These are phyloP conservation scores for Egretta garzetta DNA, from an alignment of 2,113 vertebrate genomes.

Conservation along the genomic window DNA sequence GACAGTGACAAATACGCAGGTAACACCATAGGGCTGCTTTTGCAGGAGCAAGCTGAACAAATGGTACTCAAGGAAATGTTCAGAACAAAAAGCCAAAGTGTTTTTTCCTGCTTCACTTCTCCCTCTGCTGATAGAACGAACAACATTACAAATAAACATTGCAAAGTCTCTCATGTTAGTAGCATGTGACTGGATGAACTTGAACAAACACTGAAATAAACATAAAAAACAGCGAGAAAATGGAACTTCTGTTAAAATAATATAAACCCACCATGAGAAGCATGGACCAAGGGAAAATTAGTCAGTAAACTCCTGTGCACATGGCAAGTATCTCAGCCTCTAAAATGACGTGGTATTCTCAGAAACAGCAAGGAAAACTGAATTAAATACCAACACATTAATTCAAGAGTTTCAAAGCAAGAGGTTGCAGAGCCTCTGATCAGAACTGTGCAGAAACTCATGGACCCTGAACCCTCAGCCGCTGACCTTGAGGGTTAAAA, in stretches of 20 bases:
- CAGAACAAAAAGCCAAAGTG: no score
- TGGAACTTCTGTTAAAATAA: not conserved
- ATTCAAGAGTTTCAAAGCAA: not conserved
- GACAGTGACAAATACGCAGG: not conserved
- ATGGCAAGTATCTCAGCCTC: not conserved
- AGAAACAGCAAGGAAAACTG: not conserved
- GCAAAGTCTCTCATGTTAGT: not conserved
- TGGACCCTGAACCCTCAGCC: not conserved
- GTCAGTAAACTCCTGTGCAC: not conserved
- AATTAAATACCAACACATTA: not conserved
- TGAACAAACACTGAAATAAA: not conserved
- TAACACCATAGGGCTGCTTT: not conserved
- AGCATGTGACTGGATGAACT: not conserved
- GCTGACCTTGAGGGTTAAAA: not conserved
- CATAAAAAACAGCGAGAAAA: not conserved
- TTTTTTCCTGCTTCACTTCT: not conserved
- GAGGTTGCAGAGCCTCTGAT: not conserved
- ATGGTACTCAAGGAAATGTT: not conserved
- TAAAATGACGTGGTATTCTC: not conserved
- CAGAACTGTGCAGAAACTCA: not conserved
- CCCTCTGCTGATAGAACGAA: not conserved
- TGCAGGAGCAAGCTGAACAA: not conserved
- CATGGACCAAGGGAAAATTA: not conserved
- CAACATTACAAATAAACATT: not conserved
- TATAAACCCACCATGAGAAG: not conserved